Evolutionary conservation across 2,113 vertebrate species (phyloP), one percentile per base, ranked within the genome.

Genomic region (Pogona vitticeps): DNA sequence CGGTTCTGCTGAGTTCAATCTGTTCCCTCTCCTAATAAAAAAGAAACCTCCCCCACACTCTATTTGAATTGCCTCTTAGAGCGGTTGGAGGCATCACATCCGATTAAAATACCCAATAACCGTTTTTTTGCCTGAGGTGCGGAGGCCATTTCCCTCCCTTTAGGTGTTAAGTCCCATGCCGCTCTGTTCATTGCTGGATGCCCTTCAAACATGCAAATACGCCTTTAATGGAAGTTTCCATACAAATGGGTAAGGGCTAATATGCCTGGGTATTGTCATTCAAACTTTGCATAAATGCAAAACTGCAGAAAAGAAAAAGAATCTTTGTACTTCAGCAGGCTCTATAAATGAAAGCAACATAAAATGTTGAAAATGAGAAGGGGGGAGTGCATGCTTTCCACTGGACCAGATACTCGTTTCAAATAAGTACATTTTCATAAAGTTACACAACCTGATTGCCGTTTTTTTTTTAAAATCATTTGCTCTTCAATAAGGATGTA

Each of bases 191-290:
- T 76, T 31, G 8, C 82, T 68, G 65, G 83, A 91, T 92, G 91
- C 88, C 93, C 94, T 94, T 95, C 93, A 93, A 91, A 93, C 91
- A 94, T 92, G 94, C 93, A 95, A 95, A 94, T 95, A 80, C 0
- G 0, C 13, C 59, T 85, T 87, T 40, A 90, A 65, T 84, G 84
- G 4, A 38, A 86, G 82, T 68, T 56, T 92, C 76, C 68, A 1
- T 75, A 88, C 90, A 92, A 92, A 90, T 36, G 70, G 26, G 86
- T 65, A 85, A 86, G 92, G 91, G 89, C 91, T 90, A 86, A 93
- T 82, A 77, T 88, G 89, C 70, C 80, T 0, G 0, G 80, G 82
- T 84, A 93, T 91, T 94, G 93, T 92, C 93, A 91, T 78, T 91
- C 92, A 76, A 88, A 89, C 79, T 92, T 87, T 12, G 84, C 90